These are phyloP conservation scores for Pitta sordida DNA, from an alignment of 2,113 vertebrate genomes.

Conservation along the genomic window DNA sequence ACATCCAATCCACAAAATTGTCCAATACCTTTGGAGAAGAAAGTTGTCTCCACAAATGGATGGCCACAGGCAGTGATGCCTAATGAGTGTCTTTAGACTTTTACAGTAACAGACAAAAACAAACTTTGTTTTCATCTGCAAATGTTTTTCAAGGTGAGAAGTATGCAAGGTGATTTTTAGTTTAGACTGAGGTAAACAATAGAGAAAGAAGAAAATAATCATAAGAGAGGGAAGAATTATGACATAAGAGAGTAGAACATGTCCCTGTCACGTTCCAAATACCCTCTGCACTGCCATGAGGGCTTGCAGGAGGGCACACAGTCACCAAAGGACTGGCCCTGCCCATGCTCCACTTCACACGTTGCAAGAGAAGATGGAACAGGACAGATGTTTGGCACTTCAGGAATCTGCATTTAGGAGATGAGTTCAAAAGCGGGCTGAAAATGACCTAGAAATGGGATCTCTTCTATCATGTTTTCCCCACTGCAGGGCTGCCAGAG, in stretches of 20 bases:
- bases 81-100: not conserved
- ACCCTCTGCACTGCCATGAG: not conserved
- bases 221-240: not conserved
- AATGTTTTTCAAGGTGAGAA: not conserved
- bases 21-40: not conserved
- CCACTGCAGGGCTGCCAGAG: rapidly evolving
- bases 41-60: not conserved
- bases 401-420: not conserved
- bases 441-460: not conserved
- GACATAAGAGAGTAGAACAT: not conserved
- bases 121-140: too few species aligned
- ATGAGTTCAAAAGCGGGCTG: not conserved
- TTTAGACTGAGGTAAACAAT: not conserved
- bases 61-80: not conserved
- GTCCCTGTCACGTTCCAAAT: not conserved
- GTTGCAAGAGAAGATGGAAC: not conserved
- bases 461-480: not conserved
- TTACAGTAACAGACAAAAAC: not conserved
- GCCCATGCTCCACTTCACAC: not conserved
- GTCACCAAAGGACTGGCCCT: not conserved
- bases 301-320: not conserved
- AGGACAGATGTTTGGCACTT: not conserved
- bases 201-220: not conserved
- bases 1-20: not conserved
- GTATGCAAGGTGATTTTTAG: not conserved